phyloP scores from a whole-genome alignment of 2,113 vertebrate species.

The Chlorodrepanis virens region DNA sequence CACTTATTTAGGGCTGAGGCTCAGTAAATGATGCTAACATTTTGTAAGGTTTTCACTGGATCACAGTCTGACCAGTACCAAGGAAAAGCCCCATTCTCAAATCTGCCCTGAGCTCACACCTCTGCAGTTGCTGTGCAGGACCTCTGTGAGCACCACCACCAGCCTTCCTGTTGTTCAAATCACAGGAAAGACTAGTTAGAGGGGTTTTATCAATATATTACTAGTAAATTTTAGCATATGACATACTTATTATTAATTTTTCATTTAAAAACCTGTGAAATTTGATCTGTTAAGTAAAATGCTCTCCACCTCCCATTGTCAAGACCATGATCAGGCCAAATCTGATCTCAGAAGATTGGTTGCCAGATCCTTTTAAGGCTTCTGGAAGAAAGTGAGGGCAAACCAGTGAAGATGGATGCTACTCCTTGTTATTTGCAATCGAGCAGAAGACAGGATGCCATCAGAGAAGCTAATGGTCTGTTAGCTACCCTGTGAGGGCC shows the following conservation, averaged over 20 bases:
- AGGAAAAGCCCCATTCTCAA: background rate
- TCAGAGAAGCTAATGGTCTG: slow-evolving; percentile 17
- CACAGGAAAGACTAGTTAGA: background rate
- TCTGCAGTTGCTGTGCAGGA: background rate
- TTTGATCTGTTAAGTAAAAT: background rate
- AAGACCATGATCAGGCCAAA: accelerated
- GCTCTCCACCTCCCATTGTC: background rate
- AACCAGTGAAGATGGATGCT: background rate
- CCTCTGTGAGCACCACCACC: background rate
- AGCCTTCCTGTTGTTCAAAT: background rate
- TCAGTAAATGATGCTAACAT: background rate
- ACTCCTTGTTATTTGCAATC: background rate
- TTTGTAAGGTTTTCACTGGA: background rate
- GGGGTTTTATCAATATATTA: background rate
- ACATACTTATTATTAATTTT: background rate
- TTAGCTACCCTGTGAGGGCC: slow-evolving; percentile 8
- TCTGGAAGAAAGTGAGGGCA: background rate
- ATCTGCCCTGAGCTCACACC: background rate
- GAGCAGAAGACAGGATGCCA: background rate
- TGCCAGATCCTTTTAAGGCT: background rate
- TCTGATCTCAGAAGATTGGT: background rate
- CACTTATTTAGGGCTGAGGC: background rate
- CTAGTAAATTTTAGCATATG: background rate
- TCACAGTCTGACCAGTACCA: background rate
- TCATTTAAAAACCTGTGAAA: background rate